A percentile compares a stretch with the other conserved stretches of the same genome.
Evolutionary conservation across 1,140 invertebrate species (phyloP).

Genomic region (Drosophila cardini): DNA sequence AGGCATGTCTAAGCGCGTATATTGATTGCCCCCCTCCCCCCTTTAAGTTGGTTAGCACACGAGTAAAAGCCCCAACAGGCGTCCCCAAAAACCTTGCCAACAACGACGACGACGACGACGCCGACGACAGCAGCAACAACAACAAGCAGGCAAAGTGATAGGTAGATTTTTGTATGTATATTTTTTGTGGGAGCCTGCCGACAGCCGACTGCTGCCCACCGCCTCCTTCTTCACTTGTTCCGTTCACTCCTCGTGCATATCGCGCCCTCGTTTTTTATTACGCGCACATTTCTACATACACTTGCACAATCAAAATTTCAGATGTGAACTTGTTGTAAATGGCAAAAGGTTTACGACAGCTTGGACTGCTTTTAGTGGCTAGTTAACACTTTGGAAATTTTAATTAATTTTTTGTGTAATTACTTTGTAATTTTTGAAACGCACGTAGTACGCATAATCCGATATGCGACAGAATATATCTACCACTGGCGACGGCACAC

Average conservation of each 20-base stretch:
- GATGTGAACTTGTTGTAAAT: conserved; percentile 34
- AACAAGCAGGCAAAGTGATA: conserved; percentile 60
- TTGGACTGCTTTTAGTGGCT: conserved; percentile 15
- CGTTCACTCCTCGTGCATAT: conserved; percentile 64
- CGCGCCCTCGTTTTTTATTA: conserved; percentile 79
- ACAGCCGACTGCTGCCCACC: conserved; percentile 47
- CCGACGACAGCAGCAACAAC: conserved; percentile 32
- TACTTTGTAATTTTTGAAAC: conserved; percentile 59
- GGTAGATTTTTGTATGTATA: conserved; percentile 80
- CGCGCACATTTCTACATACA: conserved; percentile 78
- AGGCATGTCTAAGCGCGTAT: conserved; percentile 61
- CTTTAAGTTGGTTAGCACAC: conserved; percentile 21
- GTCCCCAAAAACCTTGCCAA: conserved; percentile 63
- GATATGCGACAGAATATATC: conserved; percentile 50
- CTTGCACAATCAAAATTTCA: conserved; percentile 67
- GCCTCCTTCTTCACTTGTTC: conserved; percentile 5
- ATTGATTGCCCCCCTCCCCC: conserved; percentile 64
- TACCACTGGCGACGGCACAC: conserved; percentile 58
- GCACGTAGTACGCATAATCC: conserved; percentile 65
- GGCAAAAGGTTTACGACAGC: conserved; percentile 20
- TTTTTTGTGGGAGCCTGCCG: conserved; percentile 63
- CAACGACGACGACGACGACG: conserved; percentile 43
- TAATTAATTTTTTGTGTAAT: conserved; percentile 35
- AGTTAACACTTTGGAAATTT: conserved; percentile 23
- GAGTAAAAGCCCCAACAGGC: conserved; percentile 53